Evolutionary conservation across 2,113 vertebrate genomes (phyloP).

Genomic region (Cyphomyrus plagiostoma): DNA sequence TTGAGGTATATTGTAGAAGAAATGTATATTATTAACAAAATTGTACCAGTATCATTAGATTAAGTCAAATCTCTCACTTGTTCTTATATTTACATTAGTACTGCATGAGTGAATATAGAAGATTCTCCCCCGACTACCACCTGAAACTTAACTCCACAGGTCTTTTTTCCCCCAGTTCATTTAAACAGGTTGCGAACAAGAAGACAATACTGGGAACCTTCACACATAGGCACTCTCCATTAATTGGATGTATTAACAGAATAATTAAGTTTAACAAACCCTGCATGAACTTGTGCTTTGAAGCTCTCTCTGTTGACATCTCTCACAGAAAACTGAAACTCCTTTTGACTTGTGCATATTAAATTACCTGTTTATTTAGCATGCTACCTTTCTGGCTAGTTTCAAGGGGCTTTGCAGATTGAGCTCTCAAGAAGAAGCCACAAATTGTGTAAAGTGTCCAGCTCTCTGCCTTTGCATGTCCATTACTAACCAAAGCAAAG

Average conservation of each 20-base stretch:
- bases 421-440: background rate
- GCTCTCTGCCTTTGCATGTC: background rate
- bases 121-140: background rate
- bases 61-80: background rate
- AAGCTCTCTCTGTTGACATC: slow-evolving; percentile 25
- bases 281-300: slow-evolving; percentile 17
- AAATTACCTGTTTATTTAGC: slow-evolving; percentile 21
- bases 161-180: background rate
- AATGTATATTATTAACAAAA: background rate
- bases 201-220: background rate
- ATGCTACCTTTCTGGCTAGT: background rate
- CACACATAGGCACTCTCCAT: slow-evolving; percentile 8
- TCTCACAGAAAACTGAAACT: slow-evolving; percentile 25
- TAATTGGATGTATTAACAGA: slow-evolving; percentile 19
- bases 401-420: slow-evolving; percentile 6
- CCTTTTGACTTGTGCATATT: slow-evolving; percentile 17
- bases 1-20: background rate
- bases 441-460: background rate
- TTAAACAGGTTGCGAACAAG: background rate
- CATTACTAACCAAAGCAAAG: background rate
- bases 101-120: background rate
- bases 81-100: background rate
- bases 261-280: slow-evolving; percentile 25
- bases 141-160: no score
- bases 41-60: background rate